phyloP scores from a whole-genome alignment of 2,888 invertebrate genomes.

The Rhogogaster chlorosoma region DNA sequence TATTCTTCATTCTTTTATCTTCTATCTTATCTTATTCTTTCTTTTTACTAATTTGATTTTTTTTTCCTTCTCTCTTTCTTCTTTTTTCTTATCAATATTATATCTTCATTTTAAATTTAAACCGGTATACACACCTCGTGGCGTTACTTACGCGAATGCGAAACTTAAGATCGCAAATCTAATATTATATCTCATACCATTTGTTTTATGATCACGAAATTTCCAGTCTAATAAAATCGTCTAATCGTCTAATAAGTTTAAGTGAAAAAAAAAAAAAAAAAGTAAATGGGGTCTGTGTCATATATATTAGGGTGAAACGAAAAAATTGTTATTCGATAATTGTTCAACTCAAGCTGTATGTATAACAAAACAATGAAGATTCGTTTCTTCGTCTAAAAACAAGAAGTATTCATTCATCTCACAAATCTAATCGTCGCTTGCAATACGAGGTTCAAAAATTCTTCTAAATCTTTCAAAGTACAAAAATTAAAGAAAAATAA shows the following conservation, averaged over 20 bases:
- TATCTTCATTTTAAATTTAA: background rate
- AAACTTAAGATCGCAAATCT: conserved; percentile 49
- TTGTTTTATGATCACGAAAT: conserved; percentile 47
- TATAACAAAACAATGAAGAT: background rate
- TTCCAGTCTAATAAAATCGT: conserved; percentile 36
- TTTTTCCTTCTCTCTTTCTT: conserved; percentile 23
- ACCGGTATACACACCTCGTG: background rate
- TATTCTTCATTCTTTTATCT: conserved; percentile 10
- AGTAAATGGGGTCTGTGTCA: background rate
- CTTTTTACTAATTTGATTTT: conserved; percentile 40
- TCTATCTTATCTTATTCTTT: background rate
- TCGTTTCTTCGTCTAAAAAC: background rate
- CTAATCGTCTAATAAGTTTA: too few relatives aligned
- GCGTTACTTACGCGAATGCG: background rate
- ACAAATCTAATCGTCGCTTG: background rate
- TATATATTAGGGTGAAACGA: background rate
- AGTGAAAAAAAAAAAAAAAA: background rate
- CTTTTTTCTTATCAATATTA: background rate
- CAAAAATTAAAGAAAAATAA: background rate
- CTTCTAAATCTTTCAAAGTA: too few relatives aligned
- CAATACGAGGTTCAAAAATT: too few relatives aligned
- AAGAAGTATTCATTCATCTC: background rate
- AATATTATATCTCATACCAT: conserved; percentile 34
- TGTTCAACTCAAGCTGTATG: background rate
- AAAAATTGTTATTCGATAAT: background rate